These are phyloP conservation scores for Abrostola tripartita DNA, from an alignment of 2,888 invertebrate species.

Conservation along the genomic window DNA sequence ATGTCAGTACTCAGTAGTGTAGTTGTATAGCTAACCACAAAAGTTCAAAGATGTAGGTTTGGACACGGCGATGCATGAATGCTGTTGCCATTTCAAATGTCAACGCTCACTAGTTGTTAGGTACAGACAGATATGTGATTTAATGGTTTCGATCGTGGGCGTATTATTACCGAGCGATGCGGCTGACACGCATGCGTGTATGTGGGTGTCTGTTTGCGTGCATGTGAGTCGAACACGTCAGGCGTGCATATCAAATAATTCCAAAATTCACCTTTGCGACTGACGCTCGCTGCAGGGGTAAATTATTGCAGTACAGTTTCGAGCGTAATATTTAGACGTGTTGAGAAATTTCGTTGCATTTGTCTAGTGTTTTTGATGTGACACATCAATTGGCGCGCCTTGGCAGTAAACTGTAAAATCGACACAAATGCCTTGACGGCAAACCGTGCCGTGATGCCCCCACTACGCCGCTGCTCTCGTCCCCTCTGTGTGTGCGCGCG, in stretches of 20 bases:
- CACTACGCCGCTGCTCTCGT: no score
- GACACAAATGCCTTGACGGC: no score
- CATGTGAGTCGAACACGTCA: no score
- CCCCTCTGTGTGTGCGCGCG: no score
- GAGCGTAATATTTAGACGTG: not conserved
- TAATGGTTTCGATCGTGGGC: not conserved
- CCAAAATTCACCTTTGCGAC: not conserved
- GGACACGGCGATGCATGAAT: not conserved
- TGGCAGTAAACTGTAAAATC: no score
- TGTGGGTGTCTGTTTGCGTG: not conserved
- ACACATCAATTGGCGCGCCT: no score
- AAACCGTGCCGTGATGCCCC: no score
- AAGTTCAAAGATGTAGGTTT: not conserved
- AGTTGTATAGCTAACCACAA: not conserved
- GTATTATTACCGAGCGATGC: not conserved
- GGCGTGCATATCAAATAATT: not conserved
- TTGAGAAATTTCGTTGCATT: not conserved
- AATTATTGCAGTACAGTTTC: slow-evolving; percentile 1
- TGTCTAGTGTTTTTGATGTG: not conserved
- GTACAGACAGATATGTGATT: not conserved
- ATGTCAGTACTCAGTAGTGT: not conserved
- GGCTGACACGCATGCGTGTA: not conserved
- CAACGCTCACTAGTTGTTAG: not conserved
- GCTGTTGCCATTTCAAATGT: not conserved
- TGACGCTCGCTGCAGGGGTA: slow-evolving; percentile 1